Conservation (phyloP, 2,888 invertebrate genomes). For the Lasioglossum vierecki region DNA sequence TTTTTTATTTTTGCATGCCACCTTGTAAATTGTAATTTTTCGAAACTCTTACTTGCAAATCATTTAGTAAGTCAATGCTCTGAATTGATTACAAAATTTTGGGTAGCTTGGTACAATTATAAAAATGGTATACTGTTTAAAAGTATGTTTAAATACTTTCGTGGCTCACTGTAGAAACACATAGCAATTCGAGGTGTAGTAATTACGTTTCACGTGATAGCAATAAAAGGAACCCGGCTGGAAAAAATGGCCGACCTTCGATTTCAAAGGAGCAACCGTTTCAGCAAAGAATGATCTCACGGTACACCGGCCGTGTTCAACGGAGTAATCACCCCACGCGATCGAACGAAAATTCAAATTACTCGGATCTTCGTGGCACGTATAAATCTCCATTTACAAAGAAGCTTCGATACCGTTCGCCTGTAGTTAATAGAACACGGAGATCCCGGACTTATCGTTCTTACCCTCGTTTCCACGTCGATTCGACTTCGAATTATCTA, state of each 20-base stretch:
- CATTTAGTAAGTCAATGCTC: too few species aligned
- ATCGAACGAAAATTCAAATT: conserved; percentile 20
- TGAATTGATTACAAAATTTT: too few species aligned
- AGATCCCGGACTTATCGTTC: conserved; percentile 33
- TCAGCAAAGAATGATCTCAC: conserved; percentile 15
- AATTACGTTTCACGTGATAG: conserved; percentile 2
- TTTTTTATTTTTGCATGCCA: too few species aligned
- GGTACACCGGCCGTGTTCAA: conserved; percentile 3
- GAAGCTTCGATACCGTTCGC: conserved; percentile 17
- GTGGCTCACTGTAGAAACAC: background rate
- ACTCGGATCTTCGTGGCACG: conserved; percentile 8
- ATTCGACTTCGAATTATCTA: conserved; percentile 51
- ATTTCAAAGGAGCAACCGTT: background rate
- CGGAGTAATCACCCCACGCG: conserved; percentile 9
- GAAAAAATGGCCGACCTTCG: background rate
- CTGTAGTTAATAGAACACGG: conserved; percentile 36
- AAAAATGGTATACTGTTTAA: too few species aligned
- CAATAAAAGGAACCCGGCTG: background rate
- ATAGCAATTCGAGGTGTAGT: background rate
- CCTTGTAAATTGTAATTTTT: too few species aligned
- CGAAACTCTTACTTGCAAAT: too few species aligned
- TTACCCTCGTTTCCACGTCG: conserved; percentile 20
- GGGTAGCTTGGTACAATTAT: too few species aligned
- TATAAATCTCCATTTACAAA: conserved; percentile 10
- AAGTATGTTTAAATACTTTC: too few species aligned